Conservation (phyloP, 2,113 vertebrate genomes). For the Chaenogobius annularis region DNA sequence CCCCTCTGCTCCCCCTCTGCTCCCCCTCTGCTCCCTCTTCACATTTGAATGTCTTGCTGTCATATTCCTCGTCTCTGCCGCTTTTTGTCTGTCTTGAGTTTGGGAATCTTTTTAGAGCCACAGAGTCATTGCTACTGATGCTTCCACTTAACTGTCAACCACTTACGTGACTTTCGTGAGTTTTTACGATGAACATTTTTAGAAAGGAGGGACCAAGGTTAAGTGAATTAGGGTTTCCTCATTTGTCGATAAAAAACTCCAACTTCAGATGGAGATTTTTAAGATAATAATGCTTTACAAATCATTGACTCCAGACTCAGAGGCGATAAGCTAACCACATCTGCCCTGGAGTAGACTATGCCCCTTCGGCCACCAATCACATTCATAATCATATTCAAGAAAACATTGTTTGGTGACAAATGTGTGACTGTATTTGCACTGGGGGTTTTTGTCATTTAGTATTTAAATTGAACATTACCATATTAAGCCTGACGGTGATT, state of each 20-base stretch:
- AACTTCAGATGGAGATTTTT: neutral
- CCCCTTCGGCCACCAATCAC: no score
- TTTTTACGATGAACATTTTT: neutral
- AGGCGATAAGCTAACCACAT: no score
- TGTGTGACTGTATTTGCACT: no score
- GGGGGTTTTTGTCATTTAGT: no score
- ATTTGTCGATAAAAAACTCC: neutral
- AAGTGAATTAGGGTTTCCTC: neutral
- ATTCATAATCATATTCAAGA: no score
- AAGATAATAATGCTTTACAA: neutral
- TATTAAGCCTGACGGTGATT: no score
- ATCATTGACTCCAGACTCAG: no score
- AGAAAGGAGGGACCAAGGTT: neutral
- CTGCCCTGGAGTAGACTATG: no score
- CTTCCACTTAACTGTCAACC: slow-evolving; percentile 2
- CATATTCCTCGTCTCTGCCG: slow-evolving; percentile 22
- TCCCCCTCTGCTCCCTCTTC: neutral
- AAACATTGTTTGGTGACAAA: no score
- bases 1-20: no score
- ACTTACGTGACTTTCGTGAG: neutral
- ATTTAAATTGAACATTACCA: no score
- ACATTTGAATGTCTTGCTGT: slow-evolving; percentile 11
- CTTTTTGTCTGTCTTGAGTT: slow-evolving; percentile 22
- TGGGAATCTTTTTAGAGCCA: slow-evolving; percentile 25
- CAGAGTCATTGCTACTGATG: slow-evolving; percentile 3